Conservation (phyloP, 1,140 invertebrate genomes). For the Drosophila novamexicana region DNA sequence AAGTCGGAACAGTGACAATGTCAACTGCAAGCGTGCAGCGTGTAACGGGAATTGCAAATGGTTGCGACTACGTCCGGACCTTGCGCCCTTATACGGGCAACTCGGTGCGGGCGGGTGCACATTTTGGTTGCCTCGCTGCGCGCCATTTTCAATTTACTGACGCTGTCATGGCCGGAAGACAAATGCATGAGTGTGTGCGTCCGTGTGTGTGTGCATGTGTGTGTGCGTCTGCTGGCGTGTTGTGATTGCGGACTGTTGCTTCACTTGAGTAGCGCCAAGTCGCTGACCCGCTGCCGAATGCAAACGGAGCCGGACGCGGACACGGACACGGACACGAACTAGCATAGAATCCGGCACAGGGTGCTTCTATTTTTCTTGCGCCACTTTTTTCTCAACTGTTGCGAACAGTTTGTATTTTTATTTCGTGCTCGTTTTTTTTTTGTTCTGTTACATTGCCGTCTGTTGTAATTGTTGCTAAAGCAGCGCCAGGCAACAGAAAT, state of each 20-base stretch:
- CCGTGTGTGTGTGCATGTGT: slow-evolving; percentile 22
- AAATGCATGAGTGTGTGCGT: slow-evolving; percentile 52
- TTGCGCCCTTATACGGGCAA: slow-evolving; percentile 5
- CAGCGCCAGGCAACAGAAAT: slow-evolving; percentile 66
- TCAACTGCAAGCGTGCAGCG: slow-evolving; percentile 49
- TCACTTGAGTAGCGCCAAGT: slow-evolving; percentile 68
- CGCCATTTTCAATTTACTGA: slow-evolving; percentile 74
- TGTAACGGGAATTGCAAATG: slow-evolving; percentile 61
- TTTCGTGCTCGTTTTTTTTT: slow-evolving; percentile 10
- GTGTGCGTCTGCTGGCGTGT: slow-evolving; percentile 48
- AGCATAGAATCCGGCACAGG: slow-evolving; percentile 6
- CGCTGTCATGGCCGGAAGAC: slow-evolving; percentile 74
- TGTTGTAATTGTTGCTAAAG: slow-evolving; percentile 74
- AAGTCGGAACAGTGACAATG: slow-evolving; percentile 5
- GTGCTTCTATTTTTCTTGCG: slow-evolving; percentile 26
- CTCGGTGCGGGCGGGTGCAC: slow-evolving; percentile 28
- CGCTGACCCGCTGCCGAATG: slow-evolving; percentile 40
- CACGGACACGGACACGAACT: slow-evolving; percentile 7
- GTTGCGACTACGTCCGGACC: slow-evolving; percentile 1
- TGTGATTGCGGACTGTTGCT: slow-evolving; percentile 74
- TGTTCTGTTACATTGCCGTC: slow-evolving; percentile 19
- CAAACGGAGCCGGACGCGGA: slow-evolving; percentile 13
- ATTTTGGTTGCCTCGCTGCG: slow-evolving; percentile 44
- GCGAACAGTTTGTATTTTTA: slow-evolving; percentile 15
- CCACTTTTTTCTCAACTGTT: slow-evolving; percentile 6